Evolutionary conservation across 2,113 vertebrate genomes (phyloP).

Genomic region (Gymnocephalus cernua): DNA sequence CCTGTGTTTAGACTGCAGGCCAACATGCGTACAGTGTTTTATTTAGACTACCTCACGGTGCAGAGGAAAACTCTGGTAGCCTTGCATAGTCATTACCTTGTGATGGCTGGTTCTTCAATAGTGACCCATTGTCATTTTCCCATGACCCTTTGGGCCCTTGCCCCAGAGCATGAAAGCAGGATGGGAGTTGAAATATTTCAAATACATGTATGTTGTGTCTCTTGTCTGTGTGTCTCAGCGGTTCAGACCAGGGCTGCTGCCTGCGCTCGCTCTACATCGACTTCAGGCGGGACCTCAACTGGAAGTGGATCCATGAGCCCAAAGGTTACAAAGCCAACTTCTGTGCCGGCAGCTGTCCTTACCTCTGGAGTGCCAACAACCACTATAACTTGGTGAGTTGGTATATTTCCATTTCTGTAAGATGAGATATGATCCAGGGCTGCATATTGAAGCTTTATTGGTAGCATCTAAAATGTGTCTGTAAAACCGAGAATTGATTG

Average conservation of each 20-base stretch:
- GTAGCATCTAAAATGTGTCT: too few relatives aligned
- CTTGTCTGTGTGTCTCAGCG: conserved; percentile 64
- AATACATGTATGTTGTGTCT: conserved; percentile 34
- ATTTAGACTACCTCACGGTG: conserved; percentile 70
- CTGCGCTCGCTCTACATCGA: conserved; percentile 87
- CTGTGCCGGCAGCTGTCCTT: conserved; percentile 87
- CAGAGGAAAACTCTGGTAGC: conserved; percentile 63
- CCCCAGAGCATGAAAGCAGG: conserved; percentile 23
- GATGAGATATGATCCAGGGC: not conserved
- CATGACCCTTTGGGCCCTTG: conserved; percentile 59
- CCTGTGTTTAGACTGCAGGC: conserved; percentile 73
- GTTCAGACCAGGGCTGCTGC: conserved; percentile 85
- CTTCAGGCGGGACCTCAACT: conserved; percentile 88
- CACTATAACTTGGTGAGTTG: conserved; percentile 87
- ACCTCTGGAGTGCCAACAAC: conserved; percentile 88
- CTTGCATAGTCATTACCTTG: conserved; percentile 52
- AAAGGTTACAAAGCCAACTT: conserved; percentile 89
- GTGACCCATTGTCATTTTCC: conserved; percentile 65
- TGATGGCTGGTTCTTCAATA: conserved; percentile 48
- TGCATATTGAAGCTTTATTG: not conserved
- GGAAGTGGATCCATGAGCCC: conserved; percentile 90
- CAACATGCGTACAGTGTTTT: conserved; percentile 57
- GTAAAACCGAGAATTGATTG: too few relatives aligned
- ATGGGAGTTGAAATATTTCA: conserved; percentile 32
- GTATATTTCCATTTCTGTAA: not conserved